Percentiles rank a stretch among this genome's conserved stretches.
phyloP scores from a whole-genome alignment of 1,140 invertebrate genomes.

The Cylas formicarius region DNA sequence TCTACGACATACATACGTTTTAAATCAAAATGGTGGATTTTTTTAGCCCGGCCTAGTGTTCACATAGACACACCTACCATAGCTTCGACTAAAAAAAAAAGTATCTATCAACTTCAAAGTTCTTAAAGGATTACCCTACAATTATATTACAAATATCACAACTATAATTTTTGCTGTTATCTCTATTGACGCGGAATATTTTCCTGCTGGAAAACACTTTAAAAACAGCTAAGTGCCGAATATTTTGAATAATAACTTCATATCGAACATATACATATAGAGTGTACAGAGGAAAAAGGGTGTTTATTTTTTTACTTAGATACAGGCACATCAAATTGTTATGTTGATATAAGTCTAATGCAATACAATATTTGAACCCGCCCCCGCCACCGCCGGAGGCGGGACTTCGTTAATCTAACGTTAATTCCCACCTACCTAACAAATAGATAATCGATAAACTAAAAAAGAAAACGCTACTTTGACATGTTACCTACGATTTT shows the following conservation, averaged over 20 bases:
- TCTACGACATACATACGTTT: too few relatives aligned
- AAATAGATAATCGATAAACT: too few relatives aligned
- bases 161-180: conserved; percentile 38
- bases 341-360: not conserved
- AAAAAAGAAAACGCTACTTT: too few relatives aligned
- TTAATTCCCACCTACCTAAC: too few relatives aligned
- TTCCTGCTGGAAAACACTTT: conserved; percentile 29
- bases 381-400: too few relatives aligned
- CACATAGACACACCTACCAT: conserved; percentile 5
- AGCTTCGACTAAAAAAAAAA: conserved; percentile 1
- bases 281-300: conserved; percentile 1
- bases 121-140: conserved; percentile 21
- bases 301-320: conserved; percentile 3
- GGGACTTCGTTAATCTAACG: too few relatives aligned
- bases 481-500: conserved; percentile 8
- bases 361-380: conserved; percentile 12
- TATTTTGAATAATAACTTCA: conserved; percentile 9
- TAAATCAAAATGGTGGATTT: conserved; percentile 4
- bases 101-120: conserved; percentile 15
- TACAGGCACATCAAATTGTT: conserved; percentile 25
- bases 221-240: conserved; percentile 25
- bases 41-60: not conserved
- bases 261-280: conserved; percentile 10
- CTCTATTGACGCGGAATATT: conserved; percentile 35
- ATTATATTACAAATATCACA: conserved; percentile 37